A percentile compares a stretch with the other conserved stretches of the same genome.
These are phyloP conservation scores for Hydrocynus forskahlii DNA, from an alignment of 2,797 vertebrate species.

Conservation along the genomic window DNA sequence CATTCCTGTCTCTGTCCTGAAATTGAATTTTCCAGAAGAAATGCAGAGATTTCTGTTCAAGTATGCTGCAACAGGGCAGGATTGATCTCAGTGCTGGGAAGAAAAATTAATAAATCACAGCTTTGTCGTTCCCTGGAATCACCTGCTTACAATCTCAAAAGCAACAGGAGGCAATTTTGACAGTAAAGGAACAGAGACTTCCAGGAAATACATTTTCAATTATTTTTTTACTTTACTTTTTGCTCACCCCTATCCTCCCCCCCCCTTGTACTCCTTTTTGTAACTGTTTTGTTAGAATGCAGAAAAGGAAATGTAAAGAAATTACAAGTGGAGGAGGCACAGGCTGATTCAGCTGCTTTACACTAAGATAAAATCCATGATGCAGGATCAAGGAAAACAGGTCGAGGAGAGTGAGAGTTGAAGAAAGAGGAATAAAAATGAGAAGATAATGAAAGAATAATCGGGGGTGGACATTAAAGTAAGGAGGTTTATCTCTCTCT, in stretches of 20 bases:
- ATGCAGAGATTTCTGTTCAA: constrained; percentile 15
- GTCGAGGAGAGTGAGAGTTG: background rate
- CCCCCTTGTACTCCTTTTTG: background rate
- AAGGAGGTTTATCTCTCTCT: too few relatives aligned
- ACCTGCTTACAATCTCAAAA: constrained; percentile 37
- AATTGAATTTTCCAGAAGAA: constrained; percentile 32
- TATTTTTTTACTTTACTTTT: constrained; percentile 31
- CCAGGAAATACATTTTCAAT: constrained; percentile 37
- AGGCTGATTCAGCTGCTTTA: constrained; percentile 20
- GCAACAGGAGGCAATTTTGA: constrained; percentile 32
- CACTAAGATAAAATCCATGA: constrained; percentile 22
- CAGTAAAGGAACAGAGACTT: constrained; percentile 21
- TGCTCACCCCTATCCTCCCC: constrained; percentile 8
- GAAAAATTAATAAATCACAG: constrained; percentile 50
- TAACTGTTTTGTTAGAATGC: constrained; percentile 1
- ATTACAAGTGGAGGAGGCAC: constrained; percentile 12
- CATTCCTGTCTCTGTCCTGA: constrained; percentile 32
- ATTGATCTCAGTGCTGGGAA: constrained; percentile 18
- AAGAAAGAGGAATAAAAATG: background rate
- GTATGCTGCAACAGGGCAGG: background rate
- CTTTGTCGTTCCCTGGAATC: constrained; percentile 36
- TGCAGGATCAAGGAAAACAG: constrained; percentile 19
- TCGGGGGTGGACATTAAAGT: too few relatives aligned
- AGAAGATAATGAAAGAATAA: background rate
- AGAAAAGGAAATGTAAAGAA: constrained; percentile 11